phyloP scores from a whole-genome alignment of 2,888 invertebrate genomes.

The Onthophagus sagittarius region DNA sequence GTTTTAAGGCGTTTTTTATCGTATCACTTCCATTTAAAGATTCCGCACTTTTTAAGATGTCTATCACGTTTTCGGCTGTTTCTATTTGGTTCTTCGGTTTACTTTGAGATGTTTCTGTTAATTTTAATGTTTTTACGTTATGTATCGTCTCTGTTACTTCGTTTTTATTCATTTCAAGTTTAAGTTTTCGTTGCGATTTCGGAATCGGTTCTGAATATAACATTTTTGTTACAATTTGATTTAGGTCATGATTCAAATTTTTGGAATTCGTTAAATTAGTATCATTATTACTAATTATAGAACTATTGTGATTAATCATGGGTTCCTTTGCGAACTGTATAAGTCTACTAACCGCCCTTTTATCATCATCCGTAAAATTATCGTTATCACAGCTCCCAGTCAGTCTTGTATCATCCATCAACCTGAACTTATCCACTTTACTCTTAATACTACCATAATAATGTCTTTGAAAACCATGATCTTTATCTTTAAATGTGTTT shows the following conservation, averaged over 20 bases:
- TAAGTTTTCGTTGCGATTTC: slow-evolving; percentile 34
- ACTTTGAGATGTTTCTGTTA: slow-evolving; percentile 21
- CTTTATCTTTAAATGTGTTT: slow-evolving; percentile 26
- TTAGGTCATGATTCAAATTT: not conserved
- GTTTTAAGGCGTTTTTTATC: slow-evolving; percentile 61
- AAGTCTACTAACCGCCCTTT: not conserved
- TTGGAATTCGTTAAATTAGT: not conserved
- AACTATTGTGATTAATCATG: not conserved
- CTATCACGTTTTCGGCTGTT: slow-evolving; percentile 21
- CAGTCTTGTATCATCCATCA: slow-evolving; percentile 17
- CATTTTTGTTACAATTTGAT: not conserved
- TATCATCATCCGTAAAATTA: slow-evolving; percentile 12
- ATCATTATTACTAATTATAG: not conserved
- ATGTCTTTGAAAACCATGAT: slow-evolving; percentile 21
- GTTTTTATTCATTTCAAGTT: not conserved
- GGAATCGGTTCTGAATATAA: slow-evolving; percentile 43
- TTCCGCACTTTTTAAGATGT: slow-evolving; percentile 20
- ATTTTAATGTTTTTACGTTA: slow-evolving; percentile 36
- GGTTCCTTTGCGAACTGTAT: no score
- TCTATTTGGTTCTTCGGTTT: slow-evolving; percentile 16
- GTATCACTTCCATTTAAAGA: slow-evolving; percentile 50
- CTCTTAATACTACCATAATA: slow-evolving; percentile 18
- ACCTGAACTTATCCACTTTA: slow-evolving; percentile 18
- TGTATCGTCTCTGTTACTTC: slow-evolving; percentile 29
- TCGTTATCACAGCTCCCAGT: slow-evolving; percentile 37